Base-by-base conservation (phyloP, 2,113 vertebrate genomes). In the Scomber japonicus region DNA sequence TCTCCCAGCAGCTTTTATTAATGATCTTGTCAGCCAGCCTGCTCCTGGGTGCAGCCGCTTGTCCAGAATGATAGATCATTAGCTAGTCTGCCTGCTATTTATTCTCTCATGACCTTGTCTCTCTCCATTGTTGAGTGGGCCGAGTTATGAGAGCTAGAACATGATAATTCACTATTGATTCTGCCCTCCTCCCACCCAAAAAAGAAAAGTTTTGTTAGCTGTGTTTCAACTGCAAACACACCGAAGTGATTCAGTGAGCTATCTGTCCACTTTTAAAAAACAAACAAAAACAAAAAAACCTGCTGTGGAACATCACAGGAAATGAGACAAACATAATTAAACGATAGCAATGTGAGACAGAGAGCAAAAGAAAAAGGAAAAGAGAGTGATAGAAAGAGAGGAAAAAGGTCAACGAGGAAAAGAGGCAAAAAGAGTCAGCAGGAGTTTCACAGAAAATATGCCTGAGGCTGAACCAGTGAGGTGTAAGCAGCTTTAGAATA, bases 51-150 rank as follows among this genome's bases (percentile, higher is more conserved):
- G 96, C 95, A 92, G 86, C 91, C 94, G 95, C 88, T 95, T 96
- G 96, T 96, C 96, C 91, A 92, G 95, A 91, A 96, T 97, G 96
- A 97, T 97, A 94, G 96, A 97, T 97, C 96, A 94, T 95, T 93
- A 95, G 95, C 95, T 82, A 93, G 94, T 93, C 93, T 86, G 71
- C 93, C 94, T 94, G 96, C 96, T 96, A 97, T 97, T 97, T 96
- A 97, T 97, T 96, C 96, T 96, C 95, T 93, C 89, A 88, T 96
- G 97, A 97, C 96, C 96, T 96, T 97, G 96, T 97, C 96, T 96
- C 95, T 95, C 96, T 94, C 94, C 95, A 96, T 96, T 95, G 96
- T 96, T 92, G 95, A 95, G 94, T 86, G 91, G 92, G 93, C 94
- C 95, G 90, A 96, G 93, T 97, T 96, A 97, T 96, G 96, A 96